Evolutionary conservation across 2,113 vertebrate genomes (phyloP), one percentile per base, ranked within the genome.

Genomic region (Indicator indicator): DNA sequence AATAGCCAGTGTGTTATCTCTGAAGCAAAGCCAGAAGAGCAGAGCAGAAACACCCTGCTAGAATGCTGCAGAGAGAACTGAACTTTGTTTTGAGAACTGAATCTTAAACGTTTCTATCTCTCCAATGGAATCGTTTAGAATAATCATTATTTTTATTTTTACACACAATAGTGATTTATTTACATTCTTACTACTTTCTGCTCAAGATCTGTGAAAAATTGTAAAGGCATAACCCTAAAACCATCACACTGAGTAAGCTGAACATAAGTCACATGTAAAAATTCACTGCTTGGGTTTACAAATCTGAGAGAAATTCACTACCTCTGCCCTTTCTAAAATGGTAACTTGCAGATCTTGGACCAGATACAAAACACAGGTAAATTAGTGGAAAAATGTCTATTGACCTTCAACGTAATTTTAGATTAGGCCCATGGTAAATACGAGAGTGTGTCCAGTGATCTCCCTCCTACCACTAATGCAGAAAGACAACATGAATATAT

Each of bases 401-500:
- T 94, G 77, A 84, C 74, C 90, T 84, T 48, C 23, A 76, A 2
- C 76, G 78, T 56, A 55, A 92, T 87, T 94, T 95, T 89, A 76
- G 72, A 85, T 87, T 71, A 85, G 64, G 28, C 21, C 59, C 36
- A 44, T 59, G 78, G 40, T 69, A 94, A 86, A 89, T 72, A 67
- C 27, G n/a, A 70, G 30, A 56, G 6, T 16, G 6, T 73, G 81
- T 71, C 50, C 52, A 89, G 64, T 73, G 68, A 68, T 55, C 14
- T 89, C 12, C 30, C 19, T 89, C 52, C n/a, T 54, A 92, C 62
- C 13, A n/a, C 63, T 80, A 89, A 89, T 88, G 71, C 85, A 95
- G 72, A 95, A 67, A 88, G 60, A 81, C 83, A 95, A 74, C 36
- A 14, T 30, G 24, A 90, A n/a, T 67, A 12, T 84, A 62, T 26